Evolutionary conservation across 2,888 invertebrate genomes (phyloP).

Genomic region (Sisyra nigra): DNA sequence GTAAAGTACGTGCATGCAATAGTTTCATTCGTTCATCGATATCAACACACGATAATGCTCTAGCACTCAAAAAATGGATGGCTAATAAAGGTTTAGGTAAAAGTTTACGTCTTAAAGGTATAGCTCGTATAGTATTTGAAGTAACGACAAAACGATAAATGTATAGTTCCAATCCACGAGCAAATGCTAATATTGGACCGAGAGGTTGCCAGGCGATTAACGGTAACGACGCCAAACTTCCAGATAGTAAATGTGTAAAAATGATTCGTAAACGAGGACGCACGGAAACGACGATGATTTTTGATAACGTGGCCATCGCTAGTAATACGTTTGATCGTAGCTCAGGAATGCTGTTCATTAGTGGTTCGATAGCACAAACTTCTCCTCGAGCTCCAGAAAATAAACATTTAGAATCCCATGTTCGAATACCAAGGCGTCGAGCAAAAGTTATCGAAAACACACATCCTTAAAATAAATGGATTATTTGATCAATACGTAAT

Average conservation of each 20-base stretch:
- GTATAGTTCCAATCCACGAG: slow-evolving; percentile 64
- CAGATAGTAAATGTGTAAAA: slow-evolving; percentile 41
- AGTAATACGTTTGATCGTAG: slow-evolving; percentile 61
- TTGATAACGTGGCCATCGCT: slow-evolving; percentile 87
- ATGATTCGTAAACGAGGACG: slow-evolving; percentile 62
- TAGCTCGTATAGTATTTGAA: slow-evolving; percentile 37
- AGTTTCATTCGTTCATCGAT: slow-evolving; percentile 63
- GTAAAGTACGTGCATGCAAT: neutral
- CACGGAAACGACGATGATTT: slow-evolving; percentile 66
- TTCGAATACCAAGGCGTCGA: slow-evolving; percentile 71
- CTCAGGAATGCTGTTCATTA: slow-evolving; percentile 40
- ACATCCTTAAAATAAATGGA: slow-evolving; percentile 55
- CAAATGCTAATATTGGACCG: slow-evolving; percentile 81
- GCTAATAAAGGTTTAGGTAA: slow-evolving; percentile 56
- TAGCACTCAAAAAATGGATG: slow-evolving; percentile 66
- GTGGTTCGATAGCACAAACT: slow-evolving; percentile 60
- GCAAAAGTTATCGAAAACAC: slow-evolving; percentile 89
- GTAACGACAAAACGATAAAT: slow-evolving; percentile 58
- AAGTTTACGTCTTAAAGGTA: slow-evolving; percentile 53
- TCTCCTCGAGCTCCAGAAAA: slow-evolving; percentile 97
- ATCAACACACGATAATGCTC: slow-evolving; percentile 74
- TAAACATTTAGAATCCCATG: slow-evolving; percentile 80
- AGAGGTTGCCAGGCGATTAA: slow-evolving; percentile 82
- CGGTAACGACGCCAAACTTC: slow-evolving; percentile 56
- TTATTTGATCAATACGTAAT: no score